phyloP scores from a whole-genome alignment of 2,888 invertebrate species.

The Serrognathus titanus region DNA sequence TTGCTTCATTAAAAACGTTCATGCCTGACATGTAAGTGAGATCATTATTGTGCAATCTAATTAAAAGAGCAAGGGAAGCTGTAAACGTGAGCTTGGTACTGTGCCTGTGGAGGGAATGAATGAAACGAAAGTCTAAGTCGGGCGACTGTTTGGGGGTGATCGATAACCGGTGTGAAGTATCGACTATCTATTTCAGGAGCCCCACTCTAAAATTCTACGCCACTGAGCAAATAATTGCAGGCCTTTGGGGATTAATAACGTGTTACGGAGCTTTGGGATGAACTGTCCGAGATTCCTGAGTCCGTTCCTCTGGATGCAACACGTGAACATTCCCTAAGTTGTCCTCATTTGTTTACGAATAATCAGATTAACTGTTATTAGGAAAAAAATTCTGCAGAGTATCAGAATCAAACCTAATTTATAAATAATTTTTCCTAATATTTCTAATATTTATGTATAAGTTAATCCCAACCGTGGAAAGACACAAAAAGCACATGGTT shows the following conservation, averaged over 20 bases:
- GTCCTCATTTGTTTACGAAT: not conserved
- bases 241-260: conserved; percentile 44
- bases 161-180: conserved; percentile 25
- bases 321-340: not conserved
- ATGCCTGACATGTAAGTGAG: not conserved
- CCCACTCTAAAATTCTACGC: conserved; percentile 42
- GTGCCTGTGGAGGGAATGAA: not conserved
- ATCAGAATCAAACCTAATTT: too few relatives aligned
- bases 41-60: not conserved
- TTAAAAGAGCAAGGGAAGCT: not conserved
- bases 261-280: conserved; percentile 32
- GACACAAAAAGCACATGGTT: too few relatives aligned
- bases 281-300: not conserved
- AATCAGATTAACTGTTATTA: not conserved
- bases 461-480: too few relatives aligned
- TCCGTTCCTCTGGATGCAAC: not conserved
- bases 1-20: not conserved
- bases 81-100: too few relatives aligned
- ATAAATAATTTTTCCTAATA: too few relatives aligned
- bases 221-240: conserved; percentile 45
- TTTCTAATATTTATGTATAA: too few relatives aligned
- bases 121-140: not conserved
- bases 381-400: too few relatives aligned
- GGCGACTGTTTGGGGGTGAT: not conserved
- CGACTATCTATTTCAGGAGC: conserved; percentile 42